Base-by-base conservation (phyloP, 1,140 invertebrate genomes). In the Drosophila tristis region DNA sequence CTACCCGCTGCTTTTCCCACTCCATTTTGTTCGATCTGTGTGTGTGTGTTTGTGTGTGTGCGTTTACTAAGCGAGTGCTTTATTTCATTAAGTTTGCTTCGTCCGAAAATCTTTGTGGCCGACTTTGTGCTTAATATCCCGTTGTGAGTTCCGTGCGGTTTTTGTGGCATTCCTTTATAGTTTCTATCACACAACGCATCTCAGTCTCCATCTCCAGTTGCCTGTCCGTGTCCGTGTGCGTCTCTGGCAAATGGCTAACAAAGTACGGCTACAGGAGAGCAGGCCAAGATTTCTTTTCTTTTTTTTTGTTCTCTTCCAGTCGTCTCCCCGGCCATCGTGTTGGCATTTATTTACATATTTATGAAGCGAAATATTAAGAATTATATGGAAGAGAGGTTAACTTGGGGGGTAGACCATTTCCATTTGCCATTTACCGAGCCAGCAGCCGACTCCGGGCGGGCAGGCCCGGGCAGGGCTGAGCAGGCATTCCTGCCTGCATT, bases 121-220 rank as follows among this genome's bases (percentile, higher is more conserved):
- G 74, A 86, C 81, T 80, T 76, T 74, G 81, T 86, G 81, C 81
- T 86, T 86, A 86, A 86, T 86, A 86, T 86, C 81, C 81, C 77
- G 81, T 78, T 68, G 81, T 86, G 81, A 67, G 79, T 75, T 84
- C 73, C 62, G 35, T 75, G 80, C 77, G 81, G 78, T 80, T 65
- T 81, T 80, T 66, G 75, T 35, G 68, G 53, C 59, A 76, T 74
- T 80, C 64, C 74, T 86, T 86, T 85, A 85, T 85, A 86, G 81
- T 85, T 86, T 68, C 53, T 20, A 71, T 76, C 65, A 57, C 44
- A 43, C 50, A 51, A 55, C 54, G 51, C 49, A 29, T 23, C 20
- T 45, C 39, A 6, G 39, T 57, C 42, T 20, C 20, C 5, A 20
- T 45, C n/a, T 35, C 31, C 31, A 3, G 9, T 3, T 35, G 9